Evolutionary conservation across 2,113 vertebrate genomes (phyloP), one percentile per base, ranked within the genome.

Genomic region (Malurus cyaneus): DNA sequence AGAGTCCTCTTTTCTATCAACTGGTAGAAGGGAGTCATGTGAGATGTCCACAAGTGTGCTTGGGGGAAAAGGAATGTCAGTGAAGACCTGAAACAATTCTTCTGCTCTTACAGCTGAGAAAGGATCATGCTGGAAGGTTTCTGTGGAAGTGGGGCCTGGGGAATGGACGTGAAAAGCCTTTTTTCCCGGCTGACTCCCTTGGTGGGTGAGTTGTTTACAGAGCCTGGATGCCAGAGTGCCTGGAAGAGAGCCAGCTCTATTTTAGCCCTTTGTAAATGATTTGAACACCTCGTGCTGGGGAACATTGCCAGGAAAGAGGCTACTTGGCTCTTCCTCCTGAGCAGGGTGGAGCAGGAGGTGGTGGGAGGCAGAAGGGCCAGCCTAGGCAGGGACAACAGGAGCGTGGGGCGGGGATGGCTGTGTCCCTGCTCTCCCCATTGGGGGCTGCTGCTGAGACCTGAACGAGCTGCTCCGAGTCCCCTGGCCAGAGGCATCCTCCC

Each of bases 111-210:
- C 8, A 60, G 47, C 57, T 86, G 62, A 81, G 76, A 47, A 89
- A 57, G 49, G 69, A 52, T 86, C 6, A 0, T 14, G 56, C 69
- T 0, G 16, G 20, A 80, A 92, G 69, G 46, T 79, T 93, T 91
- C 73, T 67, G 14, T 44, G 65, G 65, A 84, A 95, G 70, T 23
- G 36, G 34, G 18, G 52, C 44, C 77, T 81, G 36, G 78, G 69
- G 83, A 93, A 89, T 36, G 71, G 77, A 50, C 77, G 67, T 44
- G 88, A 94, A 94, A 94, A 70, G 41, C 36, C 65, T 81, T 94
- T 93, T 91, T 71, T 59, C 44, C 12, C 56, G 36, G 52, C 88
- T 86, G 72, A 61, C 18, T 86, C 69, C 41, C 57, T 78, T 54
- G 69, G 44, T 4, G 12, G 52, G 56, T 57, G 64, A 56, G 41